A percentile compares a stretch with the other conserved stretches of the same genome.
Evolutionary conservation across 2,113 vertebrate species (phyloP).

Genomic region (Oryzias javanicus): DNA sequence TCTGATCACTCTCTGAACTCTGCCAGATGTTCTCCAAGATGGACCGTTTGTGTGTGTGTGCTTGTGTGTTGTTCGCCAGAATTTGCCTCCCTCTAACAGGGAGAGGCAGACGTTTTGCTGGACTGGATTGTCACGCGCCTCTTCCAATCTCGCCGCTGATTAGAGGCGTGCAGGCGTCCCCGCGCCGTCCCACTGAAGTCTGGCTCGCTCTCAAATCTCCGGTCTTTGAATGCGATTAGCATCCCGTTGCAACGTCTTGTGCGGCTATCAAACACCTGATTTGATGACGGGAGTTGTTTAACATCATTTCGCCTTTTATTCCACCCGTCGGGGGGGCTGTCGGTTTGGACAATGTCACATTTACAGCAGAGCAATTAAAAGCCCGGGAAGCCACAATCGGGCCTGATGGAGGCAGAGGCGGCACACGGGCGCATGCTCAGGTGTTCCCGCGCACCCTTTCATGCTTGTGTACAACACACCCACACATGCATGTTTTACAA

Average conservation of each 20-base stretch:
- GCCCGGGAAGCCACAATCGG: constrained; percentile 30
- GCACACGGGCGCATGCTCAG: constrained; percentile 8
- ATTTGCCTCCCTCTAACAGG: constrained; percentile 49
- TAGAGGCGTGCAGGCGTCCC: constrained; percentile 30
- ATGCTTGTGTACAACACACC: constrained; percentile 14
- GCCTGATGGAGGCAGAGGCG: constrained; percentile 32
- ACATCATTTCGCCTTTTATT: constrained; percentile 34
- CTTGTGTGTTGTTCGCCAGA: constrained; percentile 6
- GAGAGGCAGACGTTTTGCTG: constrained; percentile 66
- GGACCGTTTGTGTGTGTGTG: constrained; percentile 5
- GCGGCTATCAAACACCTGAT: constrained; percentile 50
- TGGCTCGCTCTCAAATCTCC: constrained; percentile 51
- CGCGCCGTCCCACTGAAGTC: constrained; percentile 20
- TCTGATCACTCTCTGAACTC: constrained; percentile 40
- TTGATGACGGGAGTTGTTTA: constrained; percentile 46
- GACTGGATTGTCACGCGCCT: constrained; percentile 69
- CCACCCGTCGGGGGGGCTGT: constrained; percentile 48
- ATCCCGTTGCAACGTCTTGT: constrained; percentile 55
- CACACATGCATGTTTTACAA: constrained; percentile 37
- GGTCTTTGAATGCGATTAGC: constrained; percentile 59
- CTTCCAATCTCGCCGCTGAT: constrained; percentile 63
- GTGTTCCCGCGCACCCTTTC: not conserved
- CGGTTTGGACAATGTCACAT: constrained; percentile 57
- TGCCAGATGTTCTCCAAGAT: constrained; percentile 59
- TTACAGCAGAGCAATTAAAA: constrained; percentile 58